Base-by-base conservation (phyloP, 2,113 vertebrate species). In the Takifugu flavidus region DNA sequence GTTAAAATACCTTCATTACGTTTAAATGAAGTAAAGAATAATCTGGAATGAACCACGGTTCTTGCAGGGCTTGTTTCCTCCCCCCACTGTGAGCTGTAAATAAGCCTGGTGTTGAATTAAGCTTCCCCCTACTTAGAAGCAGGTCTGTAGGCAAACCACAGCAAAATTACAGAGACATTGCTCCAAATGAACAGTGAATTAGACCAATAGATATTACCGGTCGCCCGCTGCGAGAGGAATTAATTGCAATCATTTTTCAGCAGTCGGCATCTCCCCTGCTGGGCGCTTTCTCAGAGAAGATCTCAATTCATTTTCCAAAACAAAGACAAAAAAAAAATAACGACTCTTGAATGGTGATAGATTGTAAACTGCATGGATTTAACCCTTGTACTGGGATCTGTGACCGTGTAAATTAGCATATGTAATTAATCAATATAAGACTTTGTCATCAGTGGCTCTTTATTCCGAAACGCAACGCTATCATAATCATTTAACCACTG, bases 291-390 rank as follows among this genome's bases (percentile, higher is more conserved):
- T 52, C 29, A 58, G 42, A 74, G 27, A 49, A 78, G 74, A 60
- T 39, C 49, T 62, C n/a, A 63, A 39, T 74, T 84, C 42, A 78
- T 81, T 82, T 70, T 43, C 49, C 55, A 45, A 51, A 56, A 49
- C 20, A 25, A 49, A 25, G 8, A 25, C 2, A 5, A 50, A 50
- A 75, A 70, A 75, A 77, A 52, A 75, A 57, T 80, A 25, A 70
- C 50, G 50, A 67, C 6, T 4, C 3, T 14, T 29, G 45, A n/a
- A 67, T 65, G 50, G 62, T 57, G 45, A 34, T 68, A 49, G 75
- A 80, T 75, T 69, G 84, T 79, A 62, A 76, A 71, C 58, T 42
- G 25, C 25, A 53, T 62, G 46, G 53, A 69, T 77, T 76, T 64
- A 68, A 67, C 39, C 34, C 62, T 67, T 62, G 64, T 62, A 31